These are phyloP conservation scores for Chironomus riparius DNA, from an alignment of 2,888 invertebrate species.

Conservation along the genomic window DNA sequence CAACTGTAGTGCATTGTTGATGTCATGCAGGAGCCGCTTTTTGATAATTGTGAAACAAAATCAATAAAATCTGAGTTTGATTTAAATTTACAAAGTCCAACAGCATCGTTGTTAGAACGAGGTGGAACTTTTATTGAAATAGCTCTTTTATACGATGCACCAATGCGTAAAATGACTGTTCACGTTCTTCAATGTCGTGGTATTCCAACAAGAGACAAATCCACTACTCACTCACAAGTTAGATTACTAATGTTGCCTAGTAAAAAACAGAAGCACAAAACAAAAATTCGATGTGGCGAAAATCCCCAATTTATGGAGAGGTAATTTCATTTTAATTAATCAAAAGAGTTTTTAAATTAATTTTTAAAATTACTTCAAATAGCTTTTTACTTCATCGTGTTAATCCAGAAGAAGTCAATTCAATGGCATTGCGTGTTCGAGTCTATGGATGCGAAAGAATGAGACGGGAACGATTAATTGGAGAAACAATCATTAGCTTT, in stretches of 20 bases:
- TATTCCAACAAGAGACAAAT: constrained; percentile 60
- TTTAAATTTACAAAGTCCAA: constrained; percentile 39
- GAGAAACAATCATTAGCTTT: constrained; percentile 84
- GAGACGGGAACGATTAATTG: constrained; percentile 83
- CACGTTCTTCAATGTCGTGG: constrained; percentile 82
- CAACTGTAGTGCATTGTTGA: constrained; percentile 47
- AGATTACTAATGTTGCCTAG: constrained; percentile 79
- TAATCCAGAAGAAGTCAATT: constrained; percentile 89
- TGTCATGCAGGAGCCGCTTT: constrained; percentile 40
- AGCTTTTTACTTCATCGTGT: constrained; percentile 81
- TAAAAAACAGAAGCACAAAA: constrained; percentile 91
- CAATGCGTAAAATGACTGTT: constrained; percentile 85
- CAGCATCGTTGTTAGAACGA: constrained; percentile 28
- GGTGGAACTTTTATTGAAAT: constrained; percentile 76
- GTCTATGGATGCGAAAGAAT: constrained; percentile 89
- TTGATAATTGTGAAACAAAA: constrained; percentile 42
- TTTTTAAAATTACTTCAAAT: not conserved
- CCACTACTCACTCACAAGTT: constrained; percentile 62
- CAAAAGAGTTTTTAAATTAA: not conserved
- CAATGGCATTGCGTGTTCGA: constrained; percentile 81
- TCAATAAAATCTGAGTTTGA: constrained; percentile 41
- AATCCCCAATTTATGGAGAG: constrained; percentile 85
- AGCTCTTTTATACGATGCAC: constrained; percentile 80
- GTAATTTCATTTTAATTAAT: not conserved
- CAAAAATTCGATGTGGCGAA: constrained; percentile 83